These are phyloP conservation scores for Leptopilina clavipes DNA, from an alignment of 1,140 invertebrate genomes.

Conservation along the genomic window DNA sequence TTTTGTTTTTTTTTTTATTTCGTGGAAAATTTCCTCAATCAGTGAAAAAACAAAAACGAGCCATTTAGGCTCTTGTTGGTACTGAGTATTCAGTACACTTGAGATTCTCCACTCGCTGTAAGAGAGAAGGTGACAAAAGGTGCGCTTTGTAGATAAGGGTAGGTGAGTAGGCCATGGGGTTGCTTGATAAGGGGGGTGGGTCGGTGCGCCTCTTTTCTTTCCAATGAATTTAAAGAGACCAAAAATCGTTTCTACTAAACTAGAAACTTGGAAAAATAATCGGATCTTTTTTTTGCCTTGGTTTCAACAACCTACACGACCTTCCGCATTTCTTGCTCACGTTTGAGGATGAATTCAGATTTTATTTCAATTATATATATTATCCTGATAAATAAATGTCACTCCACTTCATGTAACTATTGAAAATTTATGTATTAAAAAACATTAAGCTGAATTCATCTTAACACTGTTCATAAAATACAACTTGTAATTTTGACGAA, in stretches of 20 bases:
- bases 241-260: conserved; percentile 20
- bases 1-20: neutral
- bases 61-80: conserved; percentile 8
- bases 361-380: too few relatives aligned
- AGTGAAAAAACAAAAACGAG: neutral
- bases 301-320: neutral
- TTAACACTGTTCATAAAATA: conserved; percentile 9
- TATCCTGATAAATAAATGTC: too few relatives aligned
- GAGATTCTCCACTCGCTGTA: conserved; percentile 10
- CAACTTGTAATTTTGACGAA: neutral
- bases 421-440: too few relatives aligned
- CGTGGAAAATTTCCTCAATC: neutral
- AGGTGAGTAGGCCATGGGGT: conserved; percentile 70
- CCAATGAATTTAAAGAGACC: conserved; percentile 31
- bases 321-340: conserved; percentile 1
- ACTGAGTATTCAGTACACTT: neutral
- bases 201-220: conserved; percentile 70
- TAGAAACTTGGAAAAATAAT: neutral
- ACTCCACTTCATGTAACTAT: too few relatives aligned
- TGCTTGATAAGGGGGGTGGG: conserved; percentile 65
- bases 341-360: conserved; percentile 27
- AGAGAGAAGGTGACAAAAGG: conserved; percentile 28
- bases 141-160: conserved; percentile 33
- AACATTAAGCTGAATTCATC: conserved; percentile 22
- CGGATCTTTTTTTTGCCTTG: neutral